Evolutionary conservation across 2,113 vertebrate genomes (phyloP).

Genomic region (Sander vitreus): DNA sequence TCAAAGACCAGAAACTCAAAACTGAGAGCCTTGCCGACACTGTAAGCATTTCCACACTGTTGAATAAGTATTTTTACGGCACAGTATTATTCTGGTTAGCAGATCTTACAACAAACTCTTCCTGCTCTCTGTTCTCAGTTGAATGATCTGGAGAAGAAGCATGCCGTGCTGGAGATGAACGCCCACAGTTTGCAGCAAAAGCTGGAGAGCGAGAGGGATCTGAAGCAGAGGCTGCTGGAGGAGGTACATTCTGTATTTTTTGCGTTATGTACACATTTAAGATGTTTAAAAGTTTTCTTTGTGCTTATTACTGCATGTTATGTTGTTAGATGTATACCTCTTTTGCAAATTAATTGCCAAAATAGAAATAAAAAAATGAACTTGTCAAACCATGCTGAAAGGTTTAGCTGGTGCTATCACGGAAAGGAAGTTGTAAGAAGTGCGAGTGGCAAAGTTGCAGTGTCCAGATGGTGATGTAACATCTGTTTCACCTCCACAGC

Average conservation of each 20-base stretch:
- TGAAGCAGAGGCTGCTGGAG: conserved; percentile 96
- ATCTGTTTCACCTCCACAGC: conserved; percentile 80
- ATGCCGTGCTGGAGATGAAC: conserved; percentile 98
- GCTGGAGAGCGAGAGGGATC: conserved; percentile 95
- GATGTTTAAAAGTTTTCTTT: neutral
- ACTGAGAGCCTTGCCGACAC: conserved; percentile 97
- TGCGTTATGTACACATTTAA: neutral
- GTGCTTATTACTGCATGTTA: neutral
- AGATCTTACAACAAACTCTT: neutral
- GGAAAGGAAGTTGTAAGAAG: neutral
- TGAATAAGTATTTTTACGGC: neutral
- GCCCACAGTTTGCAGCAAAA: conserved; percentile 97
- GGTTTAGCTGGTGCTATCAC: neutral
- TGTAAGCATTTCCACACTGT: conserved; percentile 77
- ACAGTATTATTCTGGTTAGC: neutral
- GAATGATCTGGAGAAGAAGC: conserved; percentile 98
- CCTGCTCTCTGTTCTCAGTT: conserved; percentile 82
- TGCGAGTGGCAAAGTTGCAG: neutral
- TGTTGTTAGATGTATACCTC: neutral
- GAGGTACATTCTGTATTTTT: conserved; percentile 84
- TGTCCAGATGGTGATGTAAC: neutral
- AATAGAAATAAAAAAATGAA: neutral
- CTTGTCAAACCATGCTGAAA: neutral
- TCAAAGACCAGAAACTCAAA: conserved; percentile 98
- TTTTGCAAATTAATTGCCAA: neutral